Evolutionary conservation across 2,113 vertebrate genomes (phyloP), one percentile per base, ranked within the genome.

Genomic region (Rhinolophus sinicus): DNA sequence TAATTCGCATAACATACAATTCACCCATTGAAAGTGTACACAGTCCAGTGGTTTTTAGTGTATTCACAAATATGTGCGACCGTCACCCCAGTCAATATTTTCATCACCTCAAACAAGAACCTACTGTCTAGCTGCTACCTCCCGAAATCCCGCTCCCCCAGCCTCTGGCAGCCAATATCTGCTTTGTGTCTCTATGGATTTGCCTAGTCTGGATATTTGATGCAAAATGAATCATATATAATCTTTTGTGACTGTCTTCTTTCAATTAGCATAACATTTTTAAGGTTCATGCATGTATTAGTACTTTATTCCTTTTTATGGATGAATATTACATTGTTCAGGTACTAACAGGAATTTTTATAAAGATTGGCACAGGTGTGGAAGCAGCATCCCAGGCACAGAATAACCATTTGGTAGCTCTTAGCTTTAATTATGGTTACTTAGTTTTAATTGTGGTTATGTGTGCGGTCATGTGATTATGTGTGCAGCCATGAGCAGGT

Each of bases 231-330:
- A 50, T 50, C 9, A 50, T 12, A 2, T 0, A 35, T 4, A 3
- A 24, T 15, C 40, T 28, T 38, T 16, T 5, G 69, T 18, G 33
- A 0, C 33, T 16, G 80, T 40, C 44, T 26, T 22, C 67, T 52
- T 8, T 50, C n/a, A 1, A 26, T 1, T 2, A 3, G n/a, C 4
- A 1, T 18, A 0, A 2, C 28, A 0, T 52, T 24, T 52, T 64
- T n/a, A 6, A 1, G 44, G 44, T 3, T 26, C 56, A 3, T 7
- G 44, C 47, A 1, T 1, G 26, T 13, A n/a, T 24, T 26, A 9
- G 33, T 5, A 2, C 24, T 28, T 50, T 3, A 4, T 35, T 62
- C 33, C 7, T 82, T 50, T 30, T 19, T 8, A 1, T 5, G 50
- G 67, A 19, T 16, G 1, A 3, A 28, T 60, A 47, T 13, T 28